phyloP scores from a whole-genome alignment of 2,888 invertebrate genomes.

The Trachelus tabidus region DNA sequence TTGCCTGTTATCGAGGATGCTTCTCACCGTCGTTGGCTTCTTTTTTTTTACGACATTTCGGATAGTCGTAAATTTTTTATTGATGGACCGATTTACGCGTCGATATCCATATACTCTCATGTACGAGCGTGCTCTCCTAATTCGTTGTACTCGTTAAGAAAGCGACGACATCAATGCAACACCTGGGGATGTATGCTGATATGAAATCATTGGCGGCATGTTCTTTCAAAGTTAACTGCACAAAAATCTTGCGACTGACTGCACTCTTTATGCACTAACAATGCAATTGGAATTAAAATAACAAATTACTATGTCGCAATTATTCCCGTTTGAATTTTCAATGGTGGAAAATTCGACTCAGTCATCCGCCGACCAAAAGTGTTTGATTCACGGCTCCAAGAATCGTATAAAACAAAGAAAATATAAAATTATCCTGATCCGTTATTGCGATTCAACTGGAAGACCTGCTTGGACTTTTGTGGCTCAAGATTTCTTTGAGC shows the following conservation, averaged over 20 bases:
- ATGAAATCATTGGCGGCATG: neutral
- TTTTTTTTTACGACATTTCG: conserved; percentile 52
- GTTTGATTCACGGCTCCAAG: neutral
- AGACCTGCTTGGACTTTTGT: neutral
- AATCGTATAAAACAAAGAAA: neutral
- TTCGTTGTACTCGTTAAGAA: conserved; percentile 46
- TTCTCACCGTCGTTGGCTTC: neutral
- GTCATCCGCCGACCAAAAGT: neutral
- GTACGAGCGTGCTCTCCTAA: conserved; percentile 57
- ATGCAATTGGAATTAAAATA: neutral
- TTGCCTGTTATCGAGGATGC: neutral
- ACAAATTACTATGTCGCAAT: neutral
- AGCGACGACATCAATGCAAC: neutral
- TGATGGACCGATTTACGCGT: conserved; percentile 49
- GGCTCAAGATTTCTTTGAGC: neutral
- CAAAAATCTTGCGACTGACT: neutral
- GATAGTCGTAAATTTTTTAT: conserved; percentile 49
- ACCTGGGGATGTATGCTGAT: neutral
- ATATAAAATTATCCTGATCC: neutral
- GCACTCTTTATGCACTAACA: neutral
- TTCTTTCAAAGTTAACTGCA: neutral
- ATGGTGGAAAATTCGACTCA: neutral
- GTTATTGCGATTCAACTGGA: neutral
- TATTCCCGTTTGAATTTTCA: neutral
- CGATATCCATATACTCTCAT: conserved; percentile 53